Percentiles rank a stretch among this genome's conserved stretches.
These are phyloP conservation scores for Sylvicola cinctus DNA, from an alignment of 2,888 invertebrate genomes.

Conservation along the genomic window DNA sequence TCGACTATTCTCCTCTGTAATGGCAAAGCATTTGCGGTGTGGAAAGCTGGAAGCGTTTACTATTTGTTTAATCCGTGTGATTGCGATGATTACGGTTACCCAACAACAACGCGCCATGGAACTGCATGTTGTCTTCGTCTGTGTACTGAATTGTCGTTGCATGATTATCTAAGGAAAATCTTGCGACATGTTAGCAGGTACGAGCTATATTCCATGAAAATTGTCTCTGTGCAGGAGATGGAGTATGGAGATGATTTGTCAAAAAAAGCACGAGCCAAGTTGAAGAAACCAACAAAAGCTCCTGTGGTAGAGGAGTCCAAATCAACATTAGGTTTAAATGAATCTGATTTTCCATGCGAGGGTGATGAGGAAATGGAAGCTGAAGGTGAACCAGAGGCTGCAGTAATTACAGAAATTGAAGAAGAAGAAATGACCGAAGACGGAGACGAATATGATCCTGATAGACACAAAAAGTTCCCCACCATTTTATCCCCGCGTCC, in stretches of 20 bases:
- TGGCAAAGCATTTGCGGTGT: conserved; percentile 9
- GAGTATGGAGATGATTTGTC: background rate
- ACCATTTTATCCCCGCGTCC: too few species aligned
- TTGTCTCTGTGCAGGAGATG: background rate
- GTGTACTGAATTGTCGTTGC: background rate
- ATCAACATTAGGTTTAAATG: background rate
- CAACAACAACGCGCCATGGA: conserved; percentile 2
- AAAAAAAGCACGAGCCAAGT: background rate
- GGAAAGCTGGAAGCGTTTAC: conserved; percentile 7
- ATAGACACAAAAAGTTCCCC: too few species aligned
- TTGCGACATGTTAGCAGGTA: background rate
- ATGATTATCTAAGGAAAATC: conserved; percentile 1
- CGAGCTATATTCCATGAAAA: conserved; percentile 4
- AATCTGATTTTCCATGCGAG: background rate
- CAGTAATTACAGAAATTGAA: conserved; percentile 1
- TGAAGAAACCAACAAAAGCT: background rate
- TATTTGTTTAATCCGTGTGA: conserved; percentile 8
- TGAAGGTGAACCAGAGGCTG: conserved; percentile 3
- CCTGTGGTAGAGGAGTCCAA: background rate
- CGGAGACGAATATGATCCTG: background rate
- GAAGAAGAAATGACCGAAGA: background rate
- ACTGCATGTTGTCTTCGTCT: conserved; percentile 4
- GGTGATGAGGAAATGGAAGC: conserved; percentile 2
- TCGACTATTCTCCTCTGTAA: conserved; percentile 7
- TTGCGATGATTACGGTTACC: conserved; percentile 5